Evolutionary conservation across 2,113 vertebrate genomes (phyloP).

Genomic region (Sinocyclocheilus grahami): DNA sequence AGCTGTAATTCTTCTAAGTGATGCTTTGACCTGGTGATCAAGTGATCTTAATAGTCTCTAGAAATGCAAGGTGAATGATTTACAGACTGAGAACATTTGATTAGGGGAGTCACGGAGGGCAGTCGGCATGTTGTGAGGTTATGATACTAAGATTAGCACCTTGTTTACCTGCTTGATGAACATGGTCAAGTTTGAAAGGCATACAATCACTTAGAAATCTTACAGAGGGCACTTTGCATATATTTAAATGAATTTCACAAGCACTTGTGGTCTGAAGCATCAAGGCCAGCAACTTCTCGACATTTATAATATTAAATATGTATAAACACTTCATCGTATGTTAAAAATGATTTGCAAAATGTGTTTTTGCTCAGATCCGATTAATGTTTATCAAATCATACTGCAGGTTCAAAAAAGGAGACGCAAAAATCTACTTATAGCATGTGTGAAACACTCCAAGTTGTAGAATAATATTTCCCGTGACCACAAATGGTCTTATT

Average conservation of each 20-base stretch:
- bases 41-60: constrained; percentile 21
- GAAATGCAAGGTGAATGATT: constrained; percentile 18
- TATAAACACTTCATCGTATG: neutral
- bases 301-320: neutral
- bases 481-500: neutral
- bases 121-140: neutral
- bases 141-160: neutral
- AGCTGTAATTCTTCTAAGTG: constrained; percentile 24
- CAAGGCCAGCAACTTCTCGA: neutral
- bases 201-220: neutral
- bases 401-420: neutral
- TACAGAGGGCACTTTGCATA: constrained; percentile 5
- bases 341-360: neutral
- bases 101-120: neutral
- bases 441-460: neutral
- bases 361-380: neutral
- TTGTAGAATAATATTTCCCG: constrained; percentile 7
- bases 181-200: neutral
- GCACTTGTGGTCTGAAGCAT: neutral
- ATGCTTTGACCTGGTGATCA: constrained; percentile 1
- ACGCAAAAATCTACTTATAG: neutral
- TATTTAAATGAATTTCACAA: neutral
- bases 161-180: constrained; percentile 7
- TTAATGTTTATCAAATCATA: neutral
- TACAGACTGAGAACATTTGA: constrained; percentile 12